Conservation (phyloP, 2,888 invertebrate genomes). For the Agrenia bidenticulata region DNA sequence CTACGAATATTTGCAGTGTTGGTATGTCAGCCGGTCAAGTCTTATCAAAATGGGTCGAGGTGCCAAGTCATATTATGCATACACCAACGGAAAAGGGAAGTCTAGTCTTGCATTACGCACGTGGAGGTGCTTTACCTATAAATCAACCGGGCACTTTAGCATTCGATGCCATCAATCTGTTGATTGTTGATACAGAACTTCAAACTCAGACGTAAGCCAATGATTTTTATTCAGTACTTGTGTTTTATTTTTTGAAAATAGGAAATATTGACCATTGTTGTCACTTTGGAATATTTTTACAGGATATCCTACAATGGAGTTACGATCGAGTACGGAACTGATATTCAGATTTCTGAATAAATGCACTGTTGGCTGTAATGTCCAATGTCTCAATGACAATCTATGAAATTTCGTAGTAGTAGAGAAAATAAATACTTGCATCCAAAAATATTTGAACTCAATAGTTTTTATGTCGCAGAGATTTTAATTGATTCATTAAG, state of each 20-base stretch:
- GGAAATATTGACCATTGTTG: too few relatives aligned
- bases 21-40: slow-evolving; percentile 39
- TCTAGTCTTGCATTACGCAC: slow-evolving; percentile 38
- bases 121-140: slow-evolving; percentile 46
- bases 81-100: slow-evolving; percentile 26
- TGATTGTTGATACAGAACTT: slow-evolving; percentile 41
- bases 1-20: slow-evolving; percentile 33
- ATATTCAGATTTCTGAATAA: slow-evolving; percentile 15
- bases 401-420: too few relatives aligned
- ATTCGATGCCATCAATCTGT: slow-evolving; percentile 35
- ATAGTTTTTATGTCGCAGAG: too few relatives aligned
- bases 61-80: slow-evolving; percentile 41
- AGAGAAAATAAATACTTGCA: too few relatives aligned
- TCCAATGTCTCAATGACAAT: too few relatives aligned
- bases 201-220: slow-evolving; percentile 32
- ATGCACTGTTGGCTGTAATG: too few relatives aligned
- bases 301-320: slow-evolving; percentile 41
- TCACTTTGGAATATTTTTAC: too few relatives aligned
- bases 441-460: too few relatives aligned
- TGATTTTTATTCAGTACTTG: too few relatives aligned
- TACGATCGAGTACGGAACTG: slow-evolving; percentile 44
- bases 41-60: slow-evolving; percentile 41
- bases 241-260: too few relatives aligned
- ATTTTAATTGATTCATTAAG: too few relatives aligned
- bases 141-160: slow-evolving; percentile 41